Percentiles rank a stretch among this genome's conserved stretches.
Conservation (phyloP, 2,113 vertebrate genomes). For the Drymodes brunneopygia region DNA sequence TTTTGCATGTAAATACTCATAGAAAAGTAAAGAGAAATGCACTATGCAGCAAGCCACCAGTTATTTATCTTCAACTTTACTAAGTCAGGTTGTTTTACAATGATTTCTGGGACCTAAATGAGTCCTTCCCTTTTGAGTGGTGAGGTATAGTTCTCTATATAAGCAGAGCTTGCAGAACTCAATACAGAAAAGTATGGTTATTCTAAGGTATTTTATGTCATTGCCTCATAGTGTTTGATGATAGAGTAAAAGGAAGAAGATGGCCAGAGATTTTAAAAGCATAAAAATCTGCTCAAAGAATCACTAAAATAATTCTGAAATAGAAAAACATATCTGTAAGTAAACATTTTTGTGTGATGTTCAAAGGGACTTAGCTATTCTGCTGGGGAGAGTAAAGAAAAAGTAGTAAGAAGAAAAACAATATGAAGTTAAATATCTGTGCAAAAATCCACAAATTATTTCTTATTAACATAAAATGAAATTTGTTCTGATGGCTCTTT, state of each 20-base stretch:
- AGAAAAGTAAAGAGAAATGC: not conserved
- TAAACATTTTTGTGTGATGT: not conserved
- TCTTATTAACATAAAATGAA: not conserved
- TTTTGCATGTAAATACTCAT: not conserved
- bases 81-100: not conserved
- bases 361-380: not conserved
- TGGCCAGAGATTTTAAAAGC: not conserved
- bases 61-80: not conserved
- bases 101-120: not conserved
- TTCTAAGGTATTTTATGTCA: not conserved
- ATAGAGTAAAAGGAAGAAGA: not conserved
- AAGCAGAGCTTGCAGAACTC: not conserved
- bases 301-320: not conserved
- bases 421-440: not conserved
- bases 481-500: not conserved
- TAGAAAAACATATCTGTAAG: not conserved
- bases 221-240: not conserved
- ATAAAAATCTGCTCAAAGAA: not conserved
- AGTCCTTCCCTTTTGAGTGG: not conserved
- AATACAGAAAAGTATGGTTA: not conserved
- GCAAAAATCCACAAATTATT: not conserved
- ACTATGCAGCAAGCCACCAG: not conserved
- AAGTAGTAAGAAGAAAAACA: not conserved
- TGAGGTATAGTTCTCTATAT: not conserved
- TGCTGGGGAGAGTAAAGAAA: not conserved